These are phyloP conservation scores for Poicephalus gulielmi DNA, from an alignment of 2,113 vertebrate species.

Conservation along the genomic window DNA sequence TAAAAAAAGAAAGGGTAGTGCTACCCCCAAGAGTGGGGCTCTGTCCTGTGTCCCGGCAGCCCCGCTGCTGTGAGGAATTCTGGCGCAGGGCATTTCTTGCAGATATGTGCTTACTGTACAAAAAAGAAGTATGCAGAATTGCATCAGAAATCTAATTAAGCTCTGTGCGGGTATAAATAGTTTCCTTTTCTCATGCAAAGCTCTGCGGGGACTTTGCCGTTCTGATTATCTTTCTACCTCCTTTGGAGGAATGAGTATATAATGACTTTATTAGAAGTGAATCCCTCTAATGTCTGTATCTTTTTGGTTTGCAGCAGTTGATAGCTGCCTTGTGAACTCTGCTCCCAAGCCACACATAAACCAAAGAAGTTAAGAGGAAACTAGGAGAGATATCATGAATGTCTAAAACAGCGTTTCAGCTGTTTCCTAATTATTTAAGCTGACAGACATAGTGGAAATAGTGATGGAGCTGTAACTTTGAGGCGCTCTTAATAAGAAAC, in stretches of 20 bases:
- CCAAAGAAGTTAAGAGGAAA: not conserved
- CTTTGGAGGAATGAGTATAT: constrained; percentile 53
- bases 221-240: constrained; percentile 63
- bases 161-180: constrained; percentile 48
- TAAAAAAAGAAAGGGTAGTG: not conserved
- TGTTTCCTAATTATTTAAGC: not conserved
- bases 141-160: constrained; percentile 63
- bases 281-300: constrained; percentile 38
- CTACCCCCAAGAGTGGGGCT: not conserved
- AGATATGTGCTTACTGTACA: constrained; percentile 32
- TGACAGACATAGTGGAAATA: not conserved
- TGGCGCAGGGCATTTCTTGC: not conserved
- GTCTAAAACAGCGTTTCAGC: not conserved
- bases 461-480: constrained; percentile 2
- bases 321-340: constrained; percentile 35
- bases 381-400: not conserved
- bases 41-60: not conserved
- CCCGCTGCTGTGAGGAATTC: not conserved
- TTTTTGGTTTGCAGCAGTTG: constrained; percentile 23
- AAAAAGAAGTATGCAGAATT: constrained; percentile 18
- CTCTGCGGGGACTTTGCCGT: constrained; percentile 61
- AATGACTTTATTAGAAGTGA: constrained; percentile 60
- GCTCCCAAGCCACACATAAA: not conserved
- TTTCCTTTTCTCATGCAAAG: constrained; percentile 65
- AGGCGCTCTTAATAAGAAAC: constrained; percentile 17